Evolutionary conservation across 2,888 invertebrate species (phyloP).

Genomic region (Limnephilus marmoratus): DNA sequence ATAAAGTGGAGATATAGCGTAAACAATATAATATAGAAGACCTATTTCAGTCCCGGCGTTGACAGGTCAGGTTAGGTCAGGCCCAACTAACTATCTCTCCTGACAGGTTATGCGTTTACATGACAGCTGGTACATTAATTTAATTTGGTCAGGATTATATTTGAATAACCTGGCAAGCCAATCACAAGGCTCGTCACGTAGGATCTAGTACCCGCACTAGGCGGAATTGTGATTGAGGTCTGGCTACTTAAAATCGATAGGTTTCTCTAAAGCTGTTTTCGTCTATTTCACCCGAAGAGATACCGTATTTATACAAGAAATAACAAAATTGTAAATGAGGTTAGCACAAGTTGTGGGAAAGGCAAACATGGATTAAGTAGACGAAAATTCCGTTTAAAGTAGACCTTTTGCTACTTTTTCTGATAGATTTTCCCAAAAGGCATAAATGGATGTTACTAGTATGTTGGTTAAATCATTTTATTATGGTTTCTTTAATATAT

Average conservation of each 20-base stretch:
- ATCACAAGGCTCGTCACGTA: slow-evolving; percentile 15
- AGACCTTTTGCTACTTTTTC: neutral
- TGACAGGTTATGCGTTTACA: slow-evolving; percentile 6
- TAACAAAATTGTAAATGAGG: neutral
- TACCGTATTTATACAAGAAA: neutral
- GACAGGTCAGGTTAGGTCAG: neutral
- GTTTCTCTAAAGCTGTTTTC: slow-evolving; percentile 2
- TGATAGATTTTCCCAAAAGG: too few relatives aligned
- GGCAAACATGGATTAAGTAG: neutral
- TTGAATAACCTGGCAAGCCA: slow-evolving; percentile 13
- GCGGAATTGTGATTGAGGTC: slow-evolving; percentile 31
- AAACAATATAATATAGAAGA: neutral
- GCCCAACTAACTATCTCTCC: neutral
- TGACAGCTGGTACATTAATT: neutral
- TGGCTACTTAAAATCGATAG: slow-evolving; percentile 13
- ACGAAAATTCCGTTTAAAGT: neutral
- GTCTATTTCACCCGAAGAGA: neutral
- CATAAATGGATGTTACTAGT: too few relatives aligned
- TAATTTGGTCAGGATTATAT: slow-evolving; percentile 9
- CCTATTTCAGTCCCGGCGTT: neutral
- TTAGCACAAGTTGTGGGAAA: neutral
- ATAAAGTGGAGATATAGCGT: neutral
- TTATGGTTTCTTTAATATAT: too few relatives aligned
- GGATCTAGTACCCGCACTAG: neutral
- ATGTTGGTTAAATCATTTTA: too few relatives aligned